phyloP scores from a whole-genome alignment of 2,888 invertebrate species.

The Tachina lurida region DNA sequence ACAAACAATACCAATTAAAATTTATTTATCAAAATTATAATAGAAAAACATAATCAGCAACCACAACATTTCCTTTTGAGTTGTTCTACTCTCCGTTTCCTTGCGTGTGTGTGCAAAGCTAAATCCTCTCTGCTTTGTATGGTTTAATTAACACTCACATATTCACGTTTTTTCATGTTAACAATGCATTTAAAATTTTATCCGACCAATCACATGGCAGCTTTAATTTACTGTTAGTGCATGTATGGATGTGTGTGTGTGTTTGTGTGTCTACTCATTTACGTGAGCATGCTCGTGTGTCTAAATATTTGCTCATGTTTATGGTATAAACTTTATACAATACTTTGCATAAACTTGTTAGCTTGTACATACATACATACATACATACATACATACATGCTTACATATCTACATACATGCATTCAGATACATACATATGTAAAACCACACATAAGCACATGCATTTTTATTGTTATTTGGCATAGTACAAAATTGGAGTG shows the following conservation, averaged over 20 bases:
- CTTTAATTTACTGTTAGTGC: conserved; percentile 15
- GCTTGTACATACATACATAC: neutral
- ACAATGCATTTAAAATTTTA: conserved; percentile 65
- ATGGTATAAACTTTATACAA: no score
- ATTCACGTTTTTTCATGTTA: conserved; percentile 9
- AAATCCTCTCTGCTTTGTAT: conserved; percentile 37
- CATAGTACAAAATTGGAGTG: conserved; percentile 72
- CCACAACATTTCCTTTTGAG: conserved; percentile 38
- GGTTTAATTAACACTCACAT: conserved; percentile 47
- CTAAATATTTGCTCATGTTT: conserved; percentile 31
- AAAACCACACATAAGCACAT: neutral
- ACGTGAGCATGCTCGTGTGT: neutral
- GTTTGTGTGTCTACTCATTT: neutral
- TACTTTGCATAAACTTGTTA: conserved; percentile 35
- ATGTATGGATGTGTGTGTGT: neutral
- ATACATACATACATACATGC: neutral
- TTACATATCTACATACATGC: neutral
- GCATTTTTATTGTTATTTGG: neutral
- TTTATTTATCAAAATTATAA: conserved; percentile 1
- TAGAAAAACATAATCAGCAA: conserved; percentile 29
- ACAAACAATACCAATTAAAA: conserved; percentile 21
- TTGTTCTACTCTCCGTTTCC: conserved; percentile 30
- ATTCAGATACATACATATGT: neutral
- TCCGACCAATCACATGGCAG: conserved; percentile 68
- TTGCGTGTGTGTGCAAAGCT: neutral